Evolutionary conservation across 2,113 vertebrate genomes (phyloP).

Genomic region (Notothenia coriiceps): DNA sequence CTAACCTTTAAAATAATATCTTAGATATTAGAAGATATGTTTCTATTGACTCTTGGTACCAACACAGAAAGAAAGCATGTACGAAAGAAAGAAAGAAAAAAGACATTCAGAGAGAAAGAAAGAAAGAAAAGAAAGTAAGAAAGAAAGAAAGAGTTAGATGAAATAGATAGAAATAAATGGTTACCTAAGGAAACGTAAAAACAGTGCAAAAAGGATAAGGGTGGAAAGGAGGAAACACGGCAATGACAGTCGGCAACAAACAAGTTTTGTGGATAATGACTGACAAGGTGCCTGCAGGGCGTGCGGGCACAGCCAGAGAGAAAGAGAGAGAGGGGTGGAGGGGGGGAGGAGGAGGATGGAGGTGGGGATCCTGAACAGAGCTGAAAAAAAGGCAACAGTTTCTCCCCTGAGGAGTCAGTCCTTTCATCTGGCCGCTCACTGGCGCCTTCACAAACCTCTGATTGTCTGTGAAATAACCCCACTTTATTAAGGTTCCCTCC

Average conservation of each 20-base stretch:
- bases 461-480: constrained; percentile 87
- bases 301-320: constrained; percentile 38
- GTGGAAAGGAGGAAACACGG: constrained; percentile 40
- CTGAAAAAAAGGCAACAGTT: constrained; percentile 80
- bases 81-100: not conserved
- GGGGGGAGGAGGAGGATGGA: constrained; percentile 47
- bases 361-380: constrained; percentile 70
- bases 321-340: constrained; percentile 6
- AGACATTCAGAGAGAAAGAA: not conserved
- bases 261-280: constrained; percentile 61
- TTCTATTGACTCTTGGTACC: not conserved
- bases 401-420: constrained; percentile 84
- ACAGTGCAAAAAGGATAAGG: constrained; percentile 25
- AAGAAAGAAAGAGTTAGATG: not conserved
- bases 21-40: not conserved
- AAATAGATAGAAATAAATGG: not conserved
- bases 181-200: not conserved
- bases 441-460: constrained; percentile 86
- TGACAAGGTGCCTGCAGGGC: constrained; percentile 74
- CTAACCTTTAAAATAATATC: not conserved
- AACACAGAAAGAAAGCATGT: not conserved
- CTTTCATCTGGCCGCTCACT: constrained; percentile 87
- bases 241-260: constrained; percentile 55
- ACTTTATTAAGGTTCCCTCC: constrained; percentile 81
- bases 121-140: not conserved